These are phyloP conservation scores for Gymnosoma rotundatum DNA, from an alignment of 2,888 invertebrate species.

Conservation along the genomic window DNA sequence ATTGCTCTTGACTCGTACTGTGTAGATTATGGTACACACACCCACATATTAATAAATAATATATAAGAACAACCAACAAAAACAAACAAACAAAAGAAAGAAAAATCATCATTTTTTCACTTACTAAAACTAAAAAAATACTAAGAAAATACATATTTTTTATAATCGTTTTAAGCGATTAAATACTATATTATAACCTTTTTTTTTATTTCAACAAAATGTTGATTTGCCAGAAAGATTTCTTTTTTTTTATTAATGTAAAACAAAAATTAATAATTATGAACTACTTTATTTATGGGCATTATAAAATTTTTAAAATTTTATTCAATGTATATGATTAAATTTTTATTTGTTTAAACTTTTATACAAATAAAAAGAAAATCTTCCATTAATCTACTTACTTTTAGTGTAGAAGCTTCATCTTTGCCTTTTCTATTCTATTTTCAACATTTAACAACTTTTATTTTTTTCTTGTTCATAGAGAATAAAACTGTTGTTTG, in stretches of 20 bases:
- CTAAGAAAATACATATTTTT: slow-evolving; percentile 28
- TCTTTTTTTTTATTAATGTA: not conserved
- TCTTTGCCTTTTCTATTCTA: not conserved
- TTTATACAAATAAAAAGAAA: not conserved
- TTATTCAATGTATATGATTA: not conserved
- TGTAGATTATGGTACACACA: slow-evolving; percentile 53
- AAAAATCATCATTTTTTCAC: slow-evolving; percentile 44
- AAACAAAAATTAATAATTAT: slow-evolving; percentile 12
- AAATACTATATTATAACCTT: slow-evolving; percentile 19
- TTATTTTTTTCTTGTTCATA: slow-evolving; percentile 25
- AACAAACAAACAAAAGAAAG: slow-evolving; percentile 5
- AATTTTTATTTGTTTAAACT: not conserved
- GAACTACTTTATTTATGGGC: slow-evolving; percentile 29
- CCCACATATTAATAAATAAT: slow-evolving; percentile 24
- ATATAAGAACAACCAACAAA: slow-evolving; percentile 37
- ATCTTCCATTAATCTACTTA: slow-evolving; percentile 34
- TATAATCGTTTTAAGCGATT: slow-evolving; percentile 49
- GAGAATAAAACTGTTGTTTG: slow-evolving; percentile 58
- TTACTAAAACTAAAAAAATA: slow-evolving; percentile 13
- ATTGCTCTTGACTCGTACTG: slow-evolving; percentile 63
- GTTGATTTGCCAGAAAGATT: slow-evolving; percentile 21
- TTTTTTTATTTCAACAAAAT: slow-evolving; percentile 20
- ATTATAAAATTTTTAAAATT: slow-evolving; percentile 6
- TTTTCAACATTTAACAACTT: slow-evolving; percentile 23
- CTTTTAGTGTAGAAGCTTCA: not conserved